Percentiles rank a stretch among this genome's conserved stretches.
Evolutionary conservation across 2,113 vertebrate genomes (phyloP).

Genomic region (Antigone vipio): DNA sequence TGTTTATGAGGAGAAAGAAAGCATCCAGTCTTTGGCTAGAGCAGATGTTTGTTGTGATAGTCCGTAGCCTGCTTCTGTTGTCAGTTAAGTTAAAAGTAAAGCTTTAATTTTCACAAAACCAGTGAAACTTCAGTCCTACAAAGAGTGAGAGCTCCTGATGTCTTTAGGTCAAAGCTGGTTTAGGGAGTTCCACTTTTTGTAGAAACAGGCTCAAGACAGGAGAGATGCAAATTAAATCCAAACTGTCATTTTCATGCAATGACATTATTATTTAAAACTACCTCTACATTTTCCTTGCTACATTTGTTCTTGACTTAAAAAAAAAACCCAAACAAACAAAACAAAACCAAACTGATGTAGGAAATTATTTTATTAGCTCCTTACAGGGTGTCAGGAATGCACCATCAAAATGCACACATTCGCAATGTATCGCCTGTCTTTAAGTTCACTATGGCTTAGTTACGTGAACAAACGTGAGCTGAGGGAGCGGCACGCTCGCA

Average conservation of each 20-base stretch:
- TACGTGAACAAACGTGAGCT: accelerated
- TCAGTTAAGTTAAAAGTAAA: neutral
- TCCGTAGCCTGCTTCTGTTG: neutral
- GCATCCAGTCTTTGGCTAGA: neutral
- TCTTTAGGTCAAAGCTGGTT: neutral
- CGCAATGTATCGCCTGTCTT: neutral
- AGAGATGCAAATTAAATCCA: neutral
- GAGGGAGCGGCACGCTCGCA: neutral
- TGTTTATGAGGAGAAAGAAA: neutral
- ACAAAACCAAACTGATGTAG: neutral
- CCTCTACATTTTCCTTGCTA: neutral
- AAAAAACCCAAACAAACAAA: neutral
- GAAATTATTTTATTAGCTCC: neutral
- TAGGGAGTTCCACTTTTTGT: neutral
- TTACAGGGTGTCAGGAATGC: too few relatives aligned
- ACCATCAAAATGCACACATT: accelerated
- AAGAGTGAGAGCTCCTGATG: accelerated
- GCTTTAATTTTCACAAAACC: neutral
- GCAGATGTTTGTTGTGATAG: neutral
- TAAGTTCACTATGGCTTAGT: accelerated
- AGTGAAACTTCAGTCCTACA: neutral
- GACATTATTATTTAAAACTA: neutral
- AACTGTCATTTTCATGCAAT: neutral
- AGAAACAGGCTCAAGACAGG: neutral
- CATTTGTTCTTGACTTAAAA: neutral